These are phyloP conservation scores for Cyprinus carpio DNA, from an alignment of 2,113 vertebrate genomes.

Conservation along the genomic window DNA sequence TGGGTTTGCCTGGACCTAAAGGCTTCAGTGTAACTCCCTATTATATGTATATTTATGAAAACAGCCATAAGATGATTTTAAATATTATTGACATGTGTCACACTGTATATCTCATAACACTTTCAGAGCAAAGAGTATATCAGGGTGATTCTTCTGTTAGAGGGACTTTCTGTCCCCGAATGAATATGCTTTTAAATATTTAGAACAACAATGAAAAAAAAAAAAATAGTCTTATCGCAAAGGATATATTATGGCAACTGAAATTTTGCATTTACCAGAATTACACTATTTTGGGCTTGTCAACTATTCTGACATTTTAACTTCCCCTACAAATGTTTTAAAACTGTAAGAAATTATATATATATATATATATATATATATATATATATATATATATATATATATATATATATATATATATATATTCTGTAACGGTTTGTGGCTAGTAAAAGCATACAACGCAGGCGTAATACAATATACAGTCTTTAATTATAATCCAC, in stretches of 20 bases:
- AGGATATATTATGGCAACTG: not conserved
- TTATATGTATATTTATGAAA: not conserved
- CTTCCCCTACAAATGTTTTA: not conserved
- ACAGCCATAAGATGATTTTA: not conserved
- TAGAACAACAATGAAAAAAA: not conserved
- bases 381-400: too few relatives aligned
- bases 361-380: too few relatives aligned
- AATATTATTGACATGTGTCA: not conserved
- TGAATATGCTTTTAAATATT: not conserved
- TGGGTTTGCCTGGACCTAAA: conserved; percentile 95
- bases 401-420: too few relatives aligned
- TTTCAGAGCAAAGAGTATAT: not conserved
- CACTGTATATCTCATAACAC: not conserved
- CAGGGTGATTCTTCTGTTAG: not conserved
- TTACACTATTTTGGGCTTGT: not conserved
- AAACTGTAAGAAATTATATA: not conserved
- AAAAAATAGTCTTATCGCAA: not conserved
- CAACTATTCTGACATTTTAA: not conserved
- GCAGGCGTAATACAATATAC: too few relatives aligned
- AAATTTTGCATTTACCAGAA: not conserved
- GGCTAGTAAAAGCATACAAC: too few relatives aligned
- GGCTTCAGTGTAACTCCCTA: conserved; percentile 84
- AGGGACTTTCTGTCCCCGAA: not conserved
- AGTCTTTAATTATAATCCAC: too few relatives aligned
- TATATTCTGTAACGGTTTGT: too few relatives aligned